Conservation (phyloP, 2,888 invertebrate species). For the Aleiodes alternator region DNA sequence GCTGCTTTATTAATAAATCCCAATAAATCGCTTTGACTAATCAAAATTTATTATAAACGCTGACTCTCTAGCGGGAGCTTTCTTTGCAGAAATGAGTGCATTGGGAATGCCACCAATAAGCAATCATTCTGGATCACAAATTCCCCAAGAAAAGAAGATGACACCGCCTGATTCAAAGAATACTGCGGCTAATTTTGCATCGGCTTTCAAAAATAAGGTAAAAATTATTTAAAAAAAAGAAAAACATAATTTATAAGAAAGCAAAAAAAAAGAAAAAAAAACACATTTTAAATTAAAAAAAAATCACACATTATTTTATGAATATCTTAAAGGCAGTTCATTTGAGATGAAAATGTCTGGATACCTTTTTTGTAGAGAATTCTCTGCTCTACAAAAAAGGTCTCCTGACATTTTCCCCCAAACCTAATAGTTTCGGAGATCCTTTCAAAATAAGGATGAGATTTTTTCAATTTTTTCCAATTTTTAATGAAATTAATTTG, state of each 20-base stretch:
- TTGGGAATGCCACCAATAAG: slow-evolving; percentile 69
- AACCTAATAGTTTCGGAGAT: neutral
- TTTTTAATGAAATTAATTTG: slow-evolving; percentile 44
- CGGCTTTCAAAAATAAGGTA: slow-evolving; percentile 80
- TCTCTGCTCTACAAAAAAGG: neutral
- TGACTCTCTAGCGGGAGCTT: slow-evolving; percentile 72
- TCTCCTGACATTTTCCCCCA: neutral
- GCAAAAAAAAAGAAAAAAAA: no score
- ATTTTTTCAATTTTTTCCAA: slow-evolving; percentile 19
- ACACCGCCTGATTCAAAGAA: slow-evolving; percentile 77
- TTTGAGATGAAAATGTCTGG: no score
- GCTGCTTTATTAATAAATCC: slow-evolving; percentile 45
- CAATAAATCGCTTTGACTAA: slow-evolving; percentile 68
- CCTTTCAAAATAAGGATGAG: neutral
- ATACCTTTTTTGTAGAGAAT: neutral
- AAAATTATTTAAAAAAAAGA: slow-evolving; percentile 1
- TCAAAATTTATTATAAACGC: slow-evolving; percentile 56
- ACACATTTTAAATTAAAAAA: no score
- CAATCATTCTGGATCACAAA: slow-evolving; percentile 68
- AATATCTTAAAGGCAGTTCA: no score
- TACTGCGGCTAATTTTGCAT: slow-evolving; percentile 79
- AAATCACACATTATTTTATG: no score
- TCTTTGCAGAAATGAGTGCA: slow-evolving; percentile 73
- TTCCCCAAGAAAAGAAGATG: slow-evolving; percentile 79
- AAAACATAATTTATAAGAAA: no score